Evolutionary conservation across 2,797 vertebrate genomes (phyloP).

Genomic region (Siniperca obscura): DNA sequence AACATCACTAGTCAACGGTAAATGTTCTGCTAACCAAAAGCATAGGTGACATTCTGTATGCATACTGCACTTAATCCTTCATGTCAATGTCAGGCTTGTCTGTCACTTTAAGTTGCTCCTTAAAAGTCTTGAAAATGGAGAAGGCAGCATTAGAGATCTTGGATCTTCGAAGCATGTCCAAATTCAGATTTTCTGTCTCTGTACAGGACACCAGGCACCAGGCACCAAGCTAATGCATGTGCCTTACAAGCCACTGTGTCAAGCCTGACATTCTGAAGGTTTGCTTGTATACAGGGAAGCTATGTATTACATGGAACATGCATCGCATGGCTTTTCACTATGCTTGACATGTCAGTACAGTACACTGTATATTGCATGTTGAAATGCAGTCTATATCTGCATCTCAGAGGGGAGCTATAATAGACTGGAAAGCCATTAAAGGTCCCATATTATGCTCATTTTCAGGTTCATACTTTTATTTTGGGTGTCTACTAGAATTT

Average conservation of each 20-base stretch:
- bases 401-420: conserved; percentile 35
- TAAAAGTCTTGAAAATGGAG: conserved; percentile 28
- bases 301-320: conserved; percentile 49
- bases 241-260: conserved; percentile 30
- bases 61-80: conserved; percentile 45
- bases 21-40: conserved; percentile 11
- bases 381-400: conserved; percentile 42
- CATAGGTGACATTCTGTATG: conserved; percentile 19
- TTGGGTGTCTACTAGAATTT: too few relatives aligned
- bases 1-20: not conserved
- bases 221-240: conserved; percentile 39
- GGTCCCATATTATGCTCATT: too few relatives aligned
- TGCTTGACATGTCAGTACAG: conserved; percentile 30
- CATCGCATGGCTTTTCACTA: conserved; percentile 42
- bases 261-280: conserved; percentile 25
- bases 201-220: conserved; percentile 43
- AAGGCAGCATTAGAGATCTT: conserved; percentile 38
- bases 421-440: conserved; percentile 46
- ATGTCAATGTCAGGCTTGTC: conserved; percentile 48
- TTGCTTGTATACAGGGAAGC: conserved; percentile 35
- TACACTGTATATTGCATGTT: conserved; percentile 29
- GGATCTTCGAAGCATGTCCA: conserved; percentile 53
- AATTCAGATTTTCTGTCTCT: conserved; percentile 49
- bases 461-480: too few relatives aligned
- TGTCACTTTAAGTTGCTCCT: conserved; percentile 36